Percentiles rank a stretch among this genome's conserved stretches.
These are phyloP conservation scores for Todiramphus chloris DNA, from an alignment of 2,113 vertebrate genomes.

Conservation along the genomic window DNA sequence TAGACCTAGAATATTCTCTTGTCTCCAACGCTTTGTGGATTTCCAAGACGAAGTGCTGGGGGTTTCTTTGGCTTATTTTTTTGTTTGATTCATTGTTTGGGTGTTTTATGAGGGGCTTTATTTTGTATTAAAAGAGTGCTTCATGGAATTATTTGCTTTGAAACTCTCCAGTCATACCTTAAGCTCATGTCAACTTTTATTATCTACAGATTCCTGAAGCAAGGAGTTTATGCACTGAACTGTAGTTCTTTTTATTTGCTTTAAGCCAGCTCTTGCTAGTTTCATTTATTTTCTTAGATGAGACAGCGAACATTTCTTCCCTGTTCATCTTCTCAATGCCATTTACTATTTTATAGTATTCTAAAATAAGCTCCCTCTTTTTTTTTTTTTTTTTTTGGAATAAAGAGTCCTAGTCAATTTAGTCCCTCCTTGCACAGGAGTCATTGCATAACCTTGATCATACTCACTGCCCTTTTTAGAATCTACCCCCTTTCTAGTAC, in stretches of 20 bases:
- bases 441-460: not conserved
- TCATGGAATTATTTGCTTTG: not conserved
- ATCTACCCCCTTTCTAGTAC: not conserved
- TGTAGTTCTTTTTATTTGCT: not conserved
- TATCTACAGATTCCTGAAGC: not conserved
- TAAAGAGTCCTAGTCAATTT: not conserved
- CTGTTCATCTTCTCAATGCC: not conserved
- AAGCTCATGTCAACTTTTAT: not conserved
- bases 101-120: not conserved
- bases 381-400: not conserved
- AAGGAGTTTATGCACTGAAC: not conserved
- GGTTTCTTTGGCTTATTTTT: not conserved
- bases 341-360: not conserved
- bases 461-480: not conserved
- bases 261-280: not conserved
- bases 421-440: not conserved
- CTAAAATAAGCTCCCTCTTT: constrained; percentile 24
- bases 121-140: not conserved
- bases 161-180: not conserved
- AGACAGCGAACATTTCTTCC: not conserved
- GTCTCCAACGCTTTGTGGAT: not conserved
- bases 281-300: not conserved
- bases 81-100: not conserved
- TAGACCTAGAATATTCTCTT: fast-evolving
- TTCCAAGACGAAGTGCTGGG: not conserved